Conservation (phyloP, 2,888 invertebrate species). For the Apocheima hispidaria region DNA sequence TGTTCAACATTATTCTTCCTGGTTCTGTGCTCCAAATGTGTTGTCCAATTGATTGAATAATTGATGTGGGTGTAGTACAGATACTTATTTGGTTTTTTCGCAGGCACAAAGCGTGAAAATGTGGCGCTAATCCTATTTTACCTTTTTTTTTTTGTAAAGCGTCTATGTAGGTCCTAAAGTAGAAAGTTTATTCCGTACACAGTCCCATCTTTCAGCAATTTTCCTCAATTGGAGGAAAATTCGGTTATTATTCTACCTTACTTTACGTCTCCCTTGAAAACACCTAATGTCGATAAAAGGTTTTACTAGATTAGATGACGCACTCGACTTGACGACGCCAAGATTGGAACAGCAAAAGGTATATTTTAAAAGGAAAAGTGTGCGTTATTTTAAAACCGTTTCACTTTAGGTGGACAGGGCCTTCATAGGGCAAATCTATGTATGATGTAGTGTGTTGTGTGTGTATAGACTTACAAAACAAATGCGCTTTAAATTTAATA, state of each 20-base stretch:
- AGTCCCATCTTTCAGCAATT: conserved; percentile 11
- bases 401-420: not conserved
- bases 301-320: conserved; percentile 27
- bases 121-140: no score
- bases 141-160: not conserved
- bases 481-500: no score
- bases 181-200: conserved; percentile 1
- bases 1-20: not conserved
- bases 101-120: not conserved
- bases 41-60: not conserved
- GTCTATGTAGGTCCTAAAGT: not conserved
- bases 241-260: conserved; percentile 22
- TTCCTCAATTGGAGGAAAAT: conserved; percentile 11
- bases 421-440: no score
- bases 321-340: conserved; percentile 8
- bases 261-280: conserved; percentile 19
- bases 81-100: not conserved
- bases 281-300: conserved; percentile 34
- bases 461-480: no score
- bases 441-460: no score
- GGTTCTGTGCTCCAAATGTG: not conserved
- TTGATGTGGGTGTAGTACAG: not conserved
- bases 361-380: conserved; percentile 1
- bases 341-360: conserved; percentile 9
- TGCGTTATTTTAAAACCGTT: not conserved